Conservation (phyloP, 2,113 vertebrate species). For the Coryphaenoides rupestris region DNA sequence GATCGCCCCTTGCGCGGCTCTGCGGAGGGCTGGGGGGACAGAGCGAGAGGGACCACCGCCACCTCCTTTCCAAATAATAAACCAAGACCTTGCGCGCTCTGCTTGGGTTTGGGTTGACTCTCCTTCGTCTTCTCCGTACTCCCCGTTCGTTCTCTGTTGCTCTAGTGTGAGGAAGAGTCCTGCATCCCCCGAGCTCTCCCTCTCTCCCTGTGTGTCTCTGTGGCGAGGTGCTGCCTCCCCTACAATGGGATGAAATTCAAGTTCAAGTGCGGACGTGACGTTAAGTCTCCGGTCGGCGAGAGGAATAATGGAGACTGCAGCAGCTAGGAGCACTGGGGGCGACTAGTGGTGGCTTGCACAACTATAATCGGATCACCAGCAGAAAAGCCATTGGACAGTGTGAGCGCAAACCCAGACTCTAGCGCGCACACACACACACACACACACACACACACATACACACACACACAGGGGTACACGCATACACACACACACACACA, state of each 20-base stretch:
- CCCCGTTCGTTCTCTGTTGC: background rate
- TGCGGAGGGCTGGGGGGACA: slow-evolving; percentile 27
- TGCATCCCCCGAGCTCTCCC: slow-evolving; percentile 89
- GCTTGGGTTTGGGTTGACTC: too few species aligned
- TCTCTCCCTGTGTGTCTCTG: slow-evolving; percentile 82
- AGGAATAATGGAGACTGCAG: slow-evolving; percentile 81
- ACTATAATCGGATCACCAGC: slow-evolving; percentile 80
- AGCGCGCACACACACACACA: slow-evolving; percentile 14
- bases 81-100: background rate
- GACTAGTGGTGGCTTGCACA: slow-evolving; percentile 99
- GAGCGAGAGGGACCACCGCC: too few species aligned
- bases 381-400: slow-evolving; percentile 10
- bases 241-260: slow-evolving; percentile 99
- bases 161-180: slow-evolving; percentile 65
- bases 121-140: background rate
- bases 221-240: slow-evolving; percentile 89
- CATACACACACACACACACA: slow-evolving; percentile 1
- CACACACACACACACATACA: slow-evolving; percentile 8
- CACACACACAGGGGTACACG: slow-evolving; percentile 12
- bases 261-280: slow-evolving; percentile 99
- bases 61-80: slow-evolving; percentile 41
- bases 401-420: slow-evolving; percentile 28
- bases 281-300: slow-evolving; percentile 93
- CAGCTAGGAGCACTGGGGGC: slow-evolving; percentile 99
- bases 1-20: slow-evolving; percentile 38